Percentiles rank a stretch among this genome's conserved stretches.
Conservation (phyloP, 2,888 invertebrate genomes). For the Chydorus sphaericus region DNA sequence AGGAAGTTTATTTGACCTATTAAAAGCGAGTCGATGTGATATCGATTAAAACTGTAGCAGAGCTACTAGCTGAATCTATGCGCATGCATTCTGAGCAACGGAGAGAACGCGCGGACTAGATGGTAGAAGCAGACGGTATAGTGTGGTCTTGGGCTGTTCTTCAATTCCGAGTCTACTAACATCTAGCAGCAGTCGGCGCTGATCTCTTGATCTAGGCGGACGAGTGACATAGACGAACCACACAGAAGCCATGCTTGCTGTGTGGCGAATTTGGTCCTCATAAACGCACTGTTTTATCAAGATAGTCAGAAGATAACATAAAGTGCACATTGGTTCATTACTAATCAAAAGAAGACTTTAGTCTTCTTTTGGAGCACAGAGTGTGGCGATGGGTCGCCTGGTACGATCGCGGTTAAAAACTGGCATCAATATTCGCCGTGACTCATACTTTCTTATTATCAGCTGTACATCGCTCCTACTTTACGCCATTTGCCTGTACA, state of each 20-base stretch:
- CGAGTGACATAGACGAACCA: not conserved
- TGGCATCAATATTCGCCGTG: slow-evolving; percentile 4
- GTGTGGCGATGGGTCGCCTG: slow-evolving; percentile 4
- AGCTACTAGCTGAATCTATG: too few relatives aligned
- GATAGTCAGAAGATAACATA: not conserved
- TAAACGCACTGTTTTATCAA: not conserved
- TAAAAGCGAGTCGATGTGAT: too few relatives aligned
- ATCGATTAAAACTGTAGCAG: too few relatives aligned
- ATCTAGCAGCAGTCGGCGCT: not conserved
- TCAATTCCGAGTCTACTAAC: not conserved
- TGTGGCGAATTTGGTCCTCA: not conserved
- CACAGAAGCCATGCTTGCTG: not conserved
- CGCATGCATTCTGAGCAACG: too few relatives aligned
- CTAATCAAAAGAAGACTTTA: not conserved
- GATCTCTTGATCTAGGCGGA: not conserved
- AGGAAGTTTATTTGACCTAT: too few relatives aligned
- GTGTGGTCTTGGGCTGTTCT: not conserved
- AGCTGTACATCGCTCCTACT: slow-evolving; percentile 10
- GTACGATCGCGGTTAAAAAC: slow-evolving; percentile 6
- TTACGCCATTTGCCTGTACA: slow-evolving; percentile 13
- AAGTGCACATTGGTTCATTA: not conserved
- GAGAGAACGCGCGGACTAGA: too few relatives aligned
- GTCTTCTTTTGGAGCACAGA: not conserved
- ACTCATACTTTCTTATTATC: slow-evolving; percentile 12
- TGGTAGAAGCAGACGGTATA: too few relatives aligned